phyloP scores from a whole-genome alignment of 2,113 vertebrate species.

The Oryctolagus cuniculus region DNA sequence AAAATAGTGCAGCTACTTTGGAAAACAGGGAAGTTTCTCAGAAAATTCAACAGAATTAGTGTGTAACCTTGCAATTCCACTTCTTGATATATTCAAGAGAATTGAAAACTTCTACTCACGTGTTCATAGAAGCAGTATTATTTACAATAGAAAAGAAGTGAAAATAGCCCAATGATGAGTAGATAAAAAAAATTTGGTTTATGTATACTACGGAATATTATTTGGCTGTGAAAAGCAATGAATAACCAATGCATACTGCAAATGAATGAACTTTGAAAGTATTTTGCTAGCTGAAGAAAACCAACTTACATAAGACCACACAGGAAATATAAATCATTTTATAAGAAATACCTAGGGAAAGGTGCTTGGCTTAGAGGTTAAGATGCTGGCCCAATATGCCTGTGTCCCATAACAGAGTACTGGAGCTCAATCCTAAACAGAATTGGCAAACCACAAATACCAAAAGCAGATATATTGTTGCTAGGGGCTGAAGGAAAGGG shows the following conservation, averaged over 20 bases:
- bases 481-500: no score
- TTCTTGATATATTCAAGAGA: background rate
- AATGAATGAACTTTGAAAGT: background rate
- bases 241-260: background rate
- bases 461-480: background rate
- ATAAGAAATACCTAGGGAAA: background rate
- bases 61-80: background rate
- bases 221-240: background rate
- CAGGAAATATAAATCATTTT: background rate
- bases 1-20: background rate
- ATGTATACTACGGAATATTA: background rate
- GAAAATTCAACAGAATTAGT: background rate
- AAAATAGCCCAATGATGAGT: background rate
- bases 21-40: background rate
- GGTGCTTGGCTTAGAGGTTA: no score
- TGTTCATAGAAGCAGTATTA: background rate
- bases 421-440: no score
- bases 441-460: background rate
- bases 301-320: background rate
- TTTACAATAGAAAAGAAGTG: background rate
- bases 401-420: no score
- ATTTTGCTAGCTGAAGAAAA: background rate
- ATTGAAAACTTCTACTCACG: background rate
- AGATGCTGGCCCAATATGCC: no score
- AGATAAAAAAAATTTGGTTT: background rate